A percentile compares a stretch with the other conserved stretches of the same genome.
phyloP scores from a whole-genome alignment of 53 echinoderm and acorn worm genomes.

The Hippasteria phrygiana region DNA sequence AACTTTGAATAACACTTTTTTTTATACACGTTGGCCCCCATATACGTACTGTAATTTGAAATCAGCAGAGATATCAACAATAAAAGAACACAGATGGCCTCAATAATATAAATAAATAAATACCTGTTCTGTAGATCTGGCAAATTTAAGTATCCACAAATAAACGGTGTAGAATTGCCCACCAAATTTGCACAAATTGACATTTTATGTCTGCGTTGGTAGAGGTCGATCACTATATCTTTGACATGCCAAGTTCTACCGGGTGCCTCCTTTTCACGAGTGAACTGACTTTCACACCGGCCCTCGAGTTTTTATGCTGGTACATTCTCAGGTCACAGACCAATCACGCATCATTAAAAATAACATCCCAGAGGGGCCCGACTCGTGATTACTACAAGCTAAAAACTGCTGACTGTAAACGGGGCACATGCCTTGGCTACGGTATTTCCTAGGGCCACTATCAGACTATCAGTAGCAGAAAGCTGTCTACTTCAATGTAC shows the following conservation, averaged over 20 bases:
- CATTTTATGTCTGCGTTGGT: background rate
- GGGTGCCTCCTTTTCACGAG: background rate
- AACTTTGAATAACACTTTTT: too few species aligned
- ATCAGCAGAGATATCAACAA: background rate
- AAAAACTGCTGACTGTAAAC: conserved; percentile 16
- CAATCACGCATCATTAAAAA: background rate
- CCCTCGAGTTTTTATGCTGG: too few species aligned
- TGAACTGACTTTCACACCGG: too few species aligned
- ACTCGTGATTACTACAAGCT: background rate
- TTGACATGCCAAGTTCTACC: background rate
- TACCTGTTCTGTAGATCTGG: background rate
- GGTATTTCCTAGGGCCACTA: background rate
- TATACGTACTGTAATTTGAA: background rate
- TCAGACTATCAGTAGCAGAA: too few species aligned
- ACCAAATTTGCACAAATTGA: background rate
- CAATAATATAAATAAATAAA: background rate
- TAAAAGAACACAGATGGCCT: background rate
- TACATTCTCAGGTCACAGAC: too few species aligned
- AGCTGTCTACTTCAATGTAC: too few species aligned
- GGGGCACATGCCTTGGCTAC: background rate
- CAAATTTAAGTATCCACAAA: background rate
- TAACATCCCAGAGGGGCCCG: background rate
- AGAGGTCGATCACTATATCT: background rate
- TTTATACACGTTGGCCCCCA: background rate
- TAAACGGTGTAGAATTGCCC: background rate